Evolutionary conservation across 1,140 invertebrate species (phyloP), one percentile per base, ranked within the genome.

Genomic region (Drosophila rhopaloa): DNA sequence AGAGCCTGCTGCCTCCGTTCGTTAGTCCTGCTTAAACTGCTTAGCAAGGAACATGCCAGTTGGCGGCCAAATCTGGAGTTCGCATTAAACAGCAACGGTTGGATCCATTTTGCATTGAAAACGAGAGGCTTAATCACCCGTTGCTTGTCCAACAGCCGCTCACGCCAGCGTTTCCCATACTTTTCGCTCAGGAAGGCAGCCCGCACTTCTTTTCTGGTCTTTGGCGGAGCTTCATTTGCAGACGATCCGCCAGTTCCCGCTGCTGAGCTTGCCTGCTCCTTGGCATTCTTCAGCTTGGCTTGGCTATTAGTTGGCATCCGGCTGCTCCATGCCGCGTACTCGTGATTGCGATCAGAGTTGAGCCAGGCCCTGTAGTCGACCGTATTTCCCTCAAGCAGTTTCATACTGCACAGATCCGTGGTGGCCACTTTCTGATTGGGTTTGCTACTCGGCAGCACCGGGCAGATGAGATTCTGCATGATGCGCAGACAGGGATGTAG

Each of bases 21-120:
- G 55, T 84, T 76, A 27, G 89, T 91, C 29, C 94, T 95, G 86
- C 95, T 95, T 8, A 98, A 94, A 13, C 96, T 95, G 89, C 97
- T 96, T 0, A 98, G 94, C 93, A 99, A 96, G 76, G 96, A 96
- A 80, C 97, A 98, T 4, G 97, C 97, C 14, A 98, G 96, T 91
- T 97, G 96, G 32, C 98, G 94, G 0, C 97, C 97, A 47, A 98
- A 94, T 47, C 97, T 94, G 0, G 97, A 98, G 89, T 97, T 97
- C 1, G 96, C 95, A 93, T 98, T 98, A 90, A 99, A 99, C 68
- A 99, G 94, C 7, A 98, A 96, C 7, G 96, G 96, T 67, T 97
- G 96, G 7, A 99, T 93, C 98, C 98, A 99, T 5, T 96, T 96
- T 1, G 94, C 90, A 41, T 76, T 91, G 40, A 92, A 81, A 0